Base-by-base conservation (phyloP, 1,140 invertebrate genomes). In the Atta texana region DNA sequence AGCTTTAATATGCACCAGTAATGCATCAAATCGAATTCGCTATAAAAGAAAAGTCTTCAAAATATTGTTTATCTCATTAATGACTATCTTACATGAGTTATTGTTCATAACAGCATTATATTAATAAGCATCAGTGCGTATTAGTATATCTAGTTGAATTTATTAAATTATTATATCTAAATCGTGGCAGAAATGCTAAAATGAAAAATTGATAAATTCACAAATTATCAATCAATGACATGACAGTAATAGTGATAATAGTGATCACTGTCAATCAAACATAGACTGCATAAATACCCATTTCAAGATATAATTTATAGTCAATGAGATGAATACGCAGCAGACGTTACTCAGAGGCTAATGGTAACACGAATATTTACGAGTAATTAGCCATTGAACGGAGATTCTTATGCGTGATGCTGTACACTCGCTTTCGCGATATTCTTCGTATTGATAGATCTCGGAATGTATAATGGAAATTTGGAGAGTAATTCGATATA, bases 331-430 rank as follows among this genome's bases (percentile, higher is more conserved):
- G 3, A 72, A 76, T 55, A 24, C 55, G 74, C 53, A 24, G 55
- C 21, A 59, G 31, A 24, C 74, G 18, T 76, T 76, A 76, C 8
- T 59, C 34, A 59, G 74, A 76, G 74, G 74, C 74, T 76, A 76
- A 76, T 31, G 55, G 31, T 76, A 8, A 12, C 55, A 44, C 3
- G 55, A 21, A 55, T 34, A 34, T 31, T 31, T 55, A 21, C 39
- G 21, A 77, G 63, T 63, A 77, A 77, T 77, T 77, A 24, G 16
- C 24, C n/a, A 76, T 61, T 55, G 53, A 28, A 44, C 14, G 14
- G 21, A 16, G 31, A 66, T 55, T 64, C 18, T 49, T 49, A 39
- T 8, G 6, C 28, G 28, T 39, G 44, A 12, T 10, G n/a, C 10
- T 24, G n/a, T 14, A 57, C 31, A 57, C 10, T 21, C 71, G 3